Conservation (phyloP, 2,113 vertebrate genomes). For the Todiramphus chloris region DNA sequence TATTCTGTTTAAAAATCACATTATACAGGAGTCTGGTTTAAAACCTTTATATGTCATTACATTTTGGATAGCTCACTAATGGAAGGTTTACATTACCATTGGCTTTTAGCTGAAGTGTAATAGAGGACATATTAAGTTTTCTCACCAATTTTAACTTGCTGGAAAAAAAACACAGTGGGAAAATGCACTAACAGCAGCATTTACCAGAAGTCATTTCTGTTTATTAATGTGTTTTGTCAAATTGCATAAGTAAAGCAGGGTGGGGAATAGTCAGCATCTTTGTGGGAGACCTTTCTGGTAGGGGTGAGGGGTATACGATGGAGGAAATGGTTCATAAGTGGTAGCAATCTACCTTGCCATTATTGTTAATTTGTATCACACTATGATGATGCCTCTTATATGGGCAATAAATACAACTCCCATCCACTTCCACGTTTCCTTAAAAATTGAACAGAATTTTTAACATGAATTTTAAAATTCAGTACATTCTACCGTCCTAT, state of each 20-base stretch:
- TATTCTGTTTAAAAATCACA: neutral
- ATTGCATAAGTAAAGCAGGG: neutral
- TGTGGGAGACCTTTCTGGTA: neutral
- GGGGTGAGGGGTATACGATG: rapidly evolving
- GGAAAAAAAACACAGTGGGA: neutral
- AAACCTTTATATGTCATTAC: neutral
- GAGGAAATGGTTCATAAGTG: neutral
- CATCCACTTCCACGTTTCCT: neutral
- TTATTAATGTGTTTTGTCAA: slow-evolving; percentile 11
- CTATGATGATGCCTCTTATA: neutral
- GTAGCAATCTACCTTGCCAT: neutral
- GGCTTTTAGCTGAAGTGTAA: neutral
- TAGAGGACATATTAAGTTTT: slow-evolving; percentile 15
- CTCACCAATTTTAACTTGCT: neutral
- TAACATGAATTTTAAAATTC: neutral
- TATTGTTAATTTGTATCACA: neutral
- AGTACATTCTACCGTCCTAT: neutral
- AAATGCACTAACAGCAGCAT: neutral
- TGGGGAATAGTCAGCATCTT: neutral
- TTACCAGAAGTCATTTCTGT: slow-evolving; percentile 19
- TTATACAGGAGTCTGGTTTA: neutral
- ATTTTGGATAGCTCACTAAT: neutral
- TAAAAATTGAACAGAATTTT: neutral
- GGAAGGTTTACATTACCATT: neutral
- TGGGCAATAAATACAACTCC: neutral